A percentile compares a stretch with the other conserved stretches of the same genome.
These are phyloP conservation scores for Tenebrio molitor DNA, from an alignment of 1,140 invertebrate genomes.

Conservation along the genomic window DNA sequence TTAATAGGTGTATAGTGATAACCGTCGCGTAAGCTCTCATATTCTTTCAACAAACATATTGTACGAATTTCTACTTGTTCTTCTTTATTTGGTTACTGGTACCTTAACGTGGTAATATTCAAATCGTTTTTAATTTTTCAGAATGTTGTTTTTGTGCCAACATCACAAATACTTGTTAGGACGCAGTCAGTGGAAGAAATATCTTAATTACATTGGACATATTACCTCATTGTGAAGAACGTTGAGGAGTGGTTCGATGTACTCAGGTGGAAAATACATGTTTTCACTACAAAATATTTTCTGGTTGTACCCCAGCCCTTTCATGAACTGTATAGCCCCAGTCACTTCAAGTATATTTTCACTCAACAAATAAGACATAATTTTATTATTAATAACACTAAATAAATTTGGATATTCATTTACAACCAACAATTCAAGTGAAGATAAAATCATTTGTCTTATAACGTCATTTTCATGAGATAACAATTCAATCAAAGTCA, in stretches of 20 bases:
- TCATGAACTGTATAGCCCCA: conserved; percentile 31
- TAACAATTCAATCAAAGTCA: conserved; percentile 6
- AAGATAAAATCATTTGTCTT: conserved; percentile 4
- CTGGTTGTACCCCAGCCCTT: conserved; percentile 1
- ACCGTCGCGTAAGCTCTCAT: no score
- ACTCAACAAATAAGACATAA: conserved; percentile 27
- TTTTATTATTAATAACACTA: conserved; percentile 17
- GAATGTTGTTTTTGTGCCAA: no score
- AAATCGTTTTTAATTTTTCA: no score
- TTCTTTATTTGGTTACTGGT: no score
- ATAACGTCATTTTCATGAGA: conserved; percentile 23
- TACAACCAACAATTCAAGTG: conserved; percentile 4
- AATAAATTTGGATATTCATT: conserved; percentile 37
- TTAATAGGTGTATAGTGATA: no score
- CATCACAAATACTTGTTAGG: no score
- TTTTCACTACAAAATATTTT: conserved; percentile 16
- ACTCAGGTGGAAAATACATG: conserved; percentile 27
- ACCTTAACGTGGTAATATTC: no score
- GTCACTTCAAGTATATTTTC: not conserved
- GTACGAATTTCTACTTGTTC: no score
- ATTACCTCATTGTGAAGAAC: conserved; percentile 28
- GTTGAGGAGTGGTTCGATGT: conserved; percentile 13
- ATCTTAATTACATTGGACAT: no score
- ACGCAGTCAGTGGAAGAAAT: no score
- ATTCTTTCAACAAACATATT: no score